phyloP scores from a whole-genome alignment of 2,797 vertebrate genomes.

The Pipistrellus kuhlii region DNA sequence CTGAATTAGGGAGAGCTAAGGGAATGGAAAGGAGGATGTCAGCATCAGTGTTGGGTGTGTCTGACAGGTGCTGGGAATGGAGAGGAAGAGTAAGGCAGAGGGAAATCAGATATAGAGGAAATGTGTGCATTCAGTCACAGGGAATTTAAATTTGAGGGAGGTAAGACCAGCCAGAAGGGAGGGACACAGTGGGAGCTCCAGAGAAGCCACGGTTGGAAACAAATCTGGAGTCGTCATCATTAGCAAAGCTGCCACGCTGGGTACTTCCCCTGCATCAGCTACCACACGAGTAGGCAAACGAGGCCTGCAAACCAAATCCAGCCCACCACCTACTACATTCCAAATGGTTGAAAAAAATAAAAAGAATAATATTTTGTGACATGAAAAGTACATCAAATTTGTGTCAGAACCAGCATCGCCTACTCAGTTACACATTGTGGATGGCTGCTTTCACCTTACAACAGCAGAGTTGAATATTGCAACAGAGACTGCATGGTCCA shows the following conservation, averaged over 20 bases:
- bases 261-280: too few relatives aligned
- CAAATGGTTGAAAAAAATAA: neutral
- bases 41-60: fast-evolving
- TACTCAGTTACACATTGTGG: neutral
- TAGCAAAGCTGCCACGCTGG: neutral
- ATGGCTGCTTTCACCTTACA: neutral
- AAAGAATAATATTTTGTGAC: neutral
- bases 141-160: neutral
- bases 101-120: neutral
- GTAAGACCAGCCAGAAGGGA: neutral
- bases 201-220: neutral
- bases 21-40: neutral
- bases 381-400: neutral
- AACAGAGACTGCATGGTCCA: neutral
- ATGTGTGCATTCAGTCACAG: neutral
- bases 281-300: neutral
- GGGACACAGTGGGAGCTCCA: neutral
- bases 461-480: neutral
- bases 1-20: neutral
- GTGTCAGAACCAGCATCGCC: neutral
- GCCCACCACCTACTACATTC: neutral
- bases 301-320: neutral
- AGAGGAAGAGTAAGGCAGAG: neutral
- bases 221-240: neutral
- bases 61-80: neutral